Conservation (phyloP, 2,888 invertebrate species). For the Coremacera marginata region DNA sequence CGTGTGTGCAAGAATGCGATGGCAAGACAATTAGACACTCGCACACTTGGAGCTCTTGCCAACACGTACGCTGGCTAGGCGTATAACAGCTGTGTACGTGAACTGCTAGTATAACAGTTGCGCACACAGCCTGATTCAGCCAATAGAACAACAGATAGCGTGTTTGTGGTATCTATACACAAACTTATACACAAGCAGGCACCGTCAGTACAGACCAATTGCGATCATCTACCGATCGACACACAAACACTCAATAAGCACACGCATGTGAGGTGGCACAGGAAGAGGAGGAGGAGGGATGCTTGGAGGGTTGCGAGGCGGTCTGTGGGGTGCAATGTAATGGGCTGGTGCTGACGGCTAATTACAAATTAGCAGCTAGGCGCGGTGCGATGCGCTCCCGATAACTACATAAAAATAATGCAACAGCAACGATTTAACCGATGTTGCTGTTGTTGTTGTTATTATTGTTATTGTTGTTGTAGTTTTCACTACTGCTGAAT, state of each 20-base stretch:
- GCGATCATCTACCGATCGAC: conserved; percentile 52
- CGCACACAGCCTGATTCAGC: not conserved
- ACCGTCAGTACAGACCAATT: conserved; percentile 57
- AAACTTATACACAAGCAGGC: conserved; percentile 38
- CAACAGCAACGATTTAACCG: not conserved
- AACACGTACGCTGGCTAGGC: not conserved
- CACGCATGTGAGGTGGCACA: conserved; percentile 12
- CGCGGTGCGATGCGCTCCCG: not conserved
- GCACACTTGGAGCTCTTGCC: not conserved
- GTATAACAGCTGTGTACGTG: conserved; percentile 32
- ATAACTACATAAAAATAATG: not conserved
- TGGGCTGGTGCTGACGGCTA: conserved; percentile 18
- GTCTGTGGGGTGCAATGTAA: not conserved
- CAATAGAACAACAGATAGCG: conserved; percentile 30
- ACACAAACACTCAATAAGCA: conserved; percentile 27
- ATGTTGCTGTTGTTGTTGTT: not conserved
- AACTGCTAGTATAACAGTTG: conserved; percentile 42
- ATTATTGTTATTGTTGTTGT: conserved; percentile 13
- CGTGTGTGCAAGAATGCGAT: not conserved
- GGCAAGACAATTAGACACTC: not conserved
- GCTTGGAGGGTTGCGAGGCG: conserved; percentile 15
- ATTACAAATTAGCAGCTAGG: conserved; percentile 19
- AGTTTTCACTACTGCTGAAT: not conserved
- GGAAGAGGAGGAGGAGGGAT: conserved; percentile 17
- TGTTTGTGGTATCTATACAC: not conserved